Evolutionary conservation across 2,797 vertebrate species (phyloP).

Genomic region (Trachops cirrhosus): DNA sequence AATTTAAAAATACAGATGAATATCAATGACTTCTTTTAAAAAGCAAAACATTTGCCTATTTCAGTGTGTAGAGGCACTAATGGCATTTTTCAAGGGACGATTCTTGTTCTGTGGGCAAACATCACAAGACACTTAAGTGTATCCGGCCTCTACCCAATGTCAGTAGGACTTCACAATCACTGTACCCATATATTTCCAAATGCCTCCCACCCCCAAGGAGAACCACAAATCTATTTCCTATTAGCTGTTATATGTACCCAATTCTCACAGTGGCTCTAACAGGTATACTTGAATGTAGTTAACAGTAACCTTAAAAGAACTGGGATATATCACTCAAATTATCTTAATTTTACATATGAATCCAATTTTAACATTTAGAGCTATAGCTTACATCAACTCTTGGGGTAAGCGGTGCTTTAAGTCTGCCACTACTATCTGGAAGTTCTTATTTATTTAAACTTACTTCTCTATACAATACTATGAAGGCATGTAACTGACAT

Average conservation of each 20-base stretch:
- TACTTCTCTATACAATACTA: neutral
- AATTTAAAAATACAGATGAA: neutral
- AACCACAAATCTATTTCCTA: neutral
- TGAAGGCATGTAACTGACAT: neutral
- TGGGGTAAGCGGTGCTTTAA: neutral
- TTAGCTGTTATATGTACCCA: neutral
- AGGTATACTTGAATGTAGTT: neutral
- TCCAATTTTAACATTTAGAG: neutral
- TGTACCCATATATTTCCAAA: neutral
- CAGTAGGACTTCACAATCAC: neutral
- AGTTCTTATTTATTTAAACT: constrained; percentile 27
- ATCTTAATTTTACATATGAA: neutral
- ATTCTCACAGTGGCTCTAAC: neutral
- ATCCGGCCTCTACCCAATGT: neutral
- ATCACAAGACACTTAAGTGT: neutral
- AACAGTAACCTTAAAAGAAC: neutral
- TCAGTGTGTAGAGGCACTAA: neutral
- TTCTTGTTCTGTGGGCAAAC: constrained; percentile 5
- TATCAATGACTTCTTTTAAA: neutral
- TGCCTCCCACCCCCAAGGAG: neutral
- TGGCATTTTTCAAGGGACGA: neutral
- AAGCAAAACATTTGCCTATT: neutral
- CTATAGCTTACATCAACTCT: neutral
- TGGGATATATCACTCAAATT: neutral
- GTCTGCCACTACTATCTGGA: neutral